phyloP scores from a whole-genome alignment of 2,113 vertebrate genomes.

The Nycticryphes semicollaris region DNA sequence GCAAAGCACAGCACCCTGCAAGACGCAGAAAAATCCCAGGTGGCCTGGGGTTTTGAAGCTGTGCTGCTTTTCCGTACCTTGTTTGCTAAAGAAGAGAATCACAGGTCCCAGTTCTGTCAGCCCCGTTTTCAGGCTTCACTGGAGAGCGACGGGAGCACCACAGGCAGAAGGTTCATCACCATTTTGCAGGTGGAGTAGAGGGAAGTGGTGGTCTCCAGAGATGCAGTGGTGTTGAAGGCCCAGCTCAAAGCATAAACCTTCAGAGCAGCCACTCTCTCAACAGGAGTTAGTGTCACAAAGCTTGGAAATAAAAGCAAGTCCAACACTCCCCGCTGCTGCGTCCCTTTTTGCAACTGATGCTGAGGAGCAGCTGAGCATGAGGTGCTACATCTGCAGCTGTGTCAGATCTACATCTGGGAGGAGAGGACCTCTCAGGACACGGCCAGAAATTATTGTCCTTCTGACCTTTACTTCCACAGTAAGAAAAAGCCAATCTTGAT shows the following conservation, averaged over 20 bases:
- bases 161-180: neutral
- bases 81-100: neutral
- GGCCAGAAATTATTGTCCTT: neutral
- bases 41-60: neutral
- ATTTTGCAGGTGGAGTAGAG: rapidly evolving
- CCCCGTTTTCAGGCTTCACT: neutral
- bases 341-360: neutral
- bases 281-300: neutral
- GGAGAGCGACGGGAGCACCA: neutral
- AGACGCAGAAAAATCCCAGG: neutral
- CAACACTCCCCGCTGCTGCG: neutral
- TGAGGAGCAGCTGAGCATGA: neutral
- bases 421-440: neutral
- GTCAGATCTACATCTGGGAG: neutral
- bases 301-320: neutral
- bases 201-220: neutral
- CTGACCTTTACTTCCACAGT: neutral
- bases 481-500: neutral
- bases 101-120: neutral
- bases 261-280: neutral
- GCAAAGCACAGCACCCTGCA: neutral
- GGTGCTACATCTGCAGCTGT: neutral
- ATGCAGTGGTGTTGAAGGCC: neutral
- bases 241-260: neutral
- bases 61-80: neutral